Conservation (phyloP, 2,113 vertebrate genomes). For the Himantopus leucocephalus region DNA sequence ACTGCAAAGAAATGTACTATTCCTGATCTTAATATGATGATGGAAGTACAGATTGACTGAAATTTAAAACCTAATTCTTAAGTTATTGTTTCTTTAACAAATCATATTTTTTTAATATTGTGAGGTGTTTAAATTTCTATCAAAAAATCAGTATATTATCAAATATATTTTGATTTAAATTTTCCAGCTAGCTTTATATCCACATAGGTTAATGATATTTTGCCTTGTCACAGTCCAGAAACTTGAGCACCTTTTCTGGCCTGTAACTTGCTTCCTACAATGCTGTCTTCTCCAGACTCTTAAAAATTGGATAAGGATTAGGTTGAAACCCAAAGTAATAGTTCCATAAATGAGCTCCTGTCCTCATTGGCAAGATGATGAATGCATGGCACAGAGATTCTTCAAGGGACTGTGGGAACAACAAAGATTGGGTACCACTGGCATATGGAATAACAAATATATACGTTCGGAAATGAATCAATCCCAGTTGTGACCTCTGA, state of each 20-base stretch:
- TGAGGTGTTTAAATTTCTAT: neutral
- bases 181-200: neutral
- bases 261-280: neutral
- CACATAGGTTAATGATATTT: neutral
- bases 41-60: neutral
- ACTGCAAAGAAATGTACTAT: neutral
- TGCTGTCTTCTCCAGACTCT: neutral
- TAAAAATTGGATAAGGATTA: neutral
- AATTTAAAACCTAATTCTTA: neutral
- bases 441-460: neutral
- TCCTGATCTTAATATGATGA: neutral
- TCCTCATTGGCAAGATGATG: neutral
- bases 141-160: neutral
- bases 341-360: neutral
- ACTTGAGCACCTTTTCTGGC: neutral
- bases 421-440: neutral
- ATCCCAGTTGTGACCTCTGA: neutral
- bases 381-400: neutral
- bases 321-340: neutral
- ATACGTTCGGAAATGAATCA: neutral
- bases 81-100: neutral
- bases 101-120: neutral
- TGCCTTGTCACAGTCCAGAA: neutral
- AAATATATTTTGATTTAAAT: neutral
- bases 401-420: neutral